Conservation (phyloP, 2,113 vertebrate genomes). For the Arizona elegans region DNA sequence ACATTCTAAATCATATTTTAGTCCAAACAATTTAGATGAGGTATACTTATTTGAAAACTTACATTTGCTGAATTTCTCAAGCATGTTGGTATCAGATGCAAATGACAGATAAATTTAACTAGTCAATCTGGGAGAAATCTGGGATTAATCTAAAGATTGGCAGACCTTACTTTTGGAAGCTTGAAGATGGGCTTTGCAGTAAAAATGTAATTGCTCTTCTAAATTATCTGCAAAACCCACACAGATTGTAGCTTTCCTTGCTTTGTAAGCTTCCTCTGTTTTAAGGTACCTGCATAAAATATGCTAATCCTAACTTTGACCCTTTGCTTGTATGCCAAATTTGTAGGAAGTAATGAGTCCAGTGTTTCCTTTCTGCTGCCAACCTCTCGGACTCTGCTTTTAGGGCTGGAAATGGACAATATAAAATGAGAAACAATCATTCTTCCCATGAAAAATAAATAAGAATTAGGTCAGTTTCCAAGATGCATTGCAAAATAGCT, state of each 20-base stretch:
- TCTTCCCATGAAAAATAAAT: neutral
- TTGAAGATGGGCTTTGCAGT: neutral
- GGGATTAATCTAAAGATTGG: neutral
- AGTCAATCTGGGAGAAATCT: neutral
- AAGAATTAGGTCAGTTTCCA: neutral
- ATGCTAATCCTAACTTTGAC: neutral
- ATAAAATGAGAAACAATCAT: neutral
- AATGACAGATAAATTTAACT: neutral
- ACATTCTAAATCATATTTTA: neutral
- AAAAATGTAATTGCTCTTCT: neutral
- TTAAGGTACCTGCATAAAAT: neutral
- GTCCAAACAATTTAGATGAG: neutral
- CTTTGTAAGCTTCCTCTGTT: neutral
- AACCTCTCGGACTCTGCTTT: neutral
- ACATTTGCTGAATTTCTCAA: neutral
- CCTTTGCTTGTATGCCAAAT: neutral
- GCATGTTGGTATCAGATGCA: neutral
- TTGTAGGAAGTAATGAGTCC: neutral
- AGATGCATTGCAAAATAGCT: neutral
- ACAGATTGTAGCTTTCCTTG: neutral
- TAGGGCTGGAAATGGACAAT: neutral
- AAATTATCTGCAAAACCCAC: neutral
- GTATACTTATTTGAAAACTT: neutral
- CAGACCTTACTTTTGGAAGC: neutral
- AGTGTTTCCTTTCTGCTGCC: neutral